Evolutionary conservation across 2,113 vertebrate genomes (phyloP), one percentile per base, ranked within the genome.

Genomic region (Regulus satrapa): DNA sequence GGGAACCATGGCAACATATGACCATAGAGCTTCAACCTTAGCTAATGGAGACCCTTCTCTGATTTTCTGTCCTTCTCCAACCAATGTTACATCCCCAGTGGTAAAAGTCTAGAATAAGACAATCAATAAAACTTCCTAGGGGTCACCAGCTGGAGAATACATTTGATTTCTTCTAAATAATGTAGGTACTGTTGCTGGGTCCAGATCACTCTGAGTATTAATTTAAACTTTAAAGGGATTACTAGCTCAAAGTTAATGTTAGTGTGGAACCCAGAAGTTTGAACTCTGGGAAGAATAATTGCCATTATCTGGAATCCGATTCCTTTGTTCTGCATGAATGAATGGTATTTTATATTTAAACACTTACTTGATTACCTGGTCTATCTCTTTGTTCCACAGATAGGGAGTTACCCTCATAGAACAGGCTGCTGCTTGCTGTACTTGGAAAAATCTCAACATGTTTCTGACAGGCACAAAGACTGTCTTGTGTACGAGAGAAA

Each of bases 251-350:
- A 73, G 18, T 56, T 40, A 62, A 43, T 15, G 4, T 32, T 28
- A 38, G 15, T 11, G 10, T 78, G 10, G 28, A 85, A 81, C 24
- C 3, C 26, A 32, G 16, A 36, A 64, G 7, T 58, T 26, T 74
- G 85, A 9, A 73, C 7, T 56, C 51, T 69, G 38, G 24, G 32
- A 51, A 58, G n/a, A 32, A 5, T 45, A 29, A 19, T 38, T 19
- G 1, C 18, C 21, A 18, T 64, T 28, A n/a, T n/a, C n/a, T n/a
- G n/a, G n/a, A n/a, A n/a, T n/a, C n/a, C 8, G 2, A 52, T 4
- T 55, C 1, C 1, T 56, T 85, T 76, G 13, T 6, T 85, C 52
- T 68, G 8, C 24, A 11, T 34, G 25, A 68, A 56, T 18, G 16
- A 8, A 49, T 58, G 18, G 7, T 40, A 12, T 34, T 45, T 62